Conservation (phyloP, 2,797 vertebrate genomes). For the Diplodus puntazzo region DNA sequence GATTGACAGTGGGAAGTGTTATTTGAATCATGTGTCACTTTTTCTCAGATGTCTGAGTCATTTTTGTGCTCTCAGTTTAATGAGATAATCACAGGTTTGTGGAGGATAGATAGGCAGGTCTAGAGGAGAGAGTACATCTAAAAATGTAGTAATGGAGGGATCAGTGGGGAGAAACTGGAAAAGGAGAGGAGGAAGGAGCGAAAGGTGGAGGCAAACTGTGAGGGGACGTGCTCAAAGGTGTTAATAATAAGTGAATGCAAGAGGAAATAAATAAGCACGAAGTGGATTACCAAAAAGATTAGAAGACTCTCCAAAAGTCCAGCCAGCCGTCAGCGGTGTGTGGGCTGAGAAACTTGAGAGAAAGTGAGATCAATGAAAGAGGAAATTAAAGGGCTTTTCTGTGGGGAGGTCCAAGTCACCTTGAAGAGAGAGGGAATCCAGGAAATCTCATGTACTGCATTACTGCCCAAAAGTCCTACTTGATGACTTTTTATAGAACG, state of each 20-base stretch:
- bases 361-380: constrained; percentile 64
- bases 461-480: not conserved
- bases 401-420: constrained; percentile 52
- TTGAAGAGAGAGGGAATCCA: constrained; percentile 37
- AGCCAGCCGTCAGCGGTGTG: constrained; percentile 32
- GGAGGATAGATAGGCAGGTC: constrained; percentile 2
- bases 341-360: constrained; percentile 47
- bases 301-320: constrained; percentile 16
- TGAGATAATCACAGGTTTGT: constrained; percentile 9
- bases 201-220: not conserved
- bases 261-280: constrained; percentile 40
- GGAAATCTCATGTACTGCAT: constrained; percentile 36
- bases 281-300: constrained; percentile 32
- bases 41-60: not conserved
- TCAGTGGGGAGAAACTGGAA: not conserved
- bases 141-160: not conserved
- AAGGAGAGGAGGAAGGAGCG: not conserved
- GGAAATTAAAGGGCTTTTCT: constrained; percentile 70
- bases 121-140: not conserved
- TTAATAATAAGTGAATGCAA: not conserved
- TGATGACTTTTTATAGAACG: constrained; percentile 1
- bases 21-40: not conserved
- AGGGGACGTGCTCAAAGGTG: constrained; percentile 10
- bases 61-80: constrained; percentile 11
- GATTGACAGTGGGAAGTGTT: constrained; percentile 12